A percentile compares a stretch with the other conserved stretches of the same genome.
Conservation (phyloP, 2,888 invertebrate species). For the Noctua pronuba region DNA sequence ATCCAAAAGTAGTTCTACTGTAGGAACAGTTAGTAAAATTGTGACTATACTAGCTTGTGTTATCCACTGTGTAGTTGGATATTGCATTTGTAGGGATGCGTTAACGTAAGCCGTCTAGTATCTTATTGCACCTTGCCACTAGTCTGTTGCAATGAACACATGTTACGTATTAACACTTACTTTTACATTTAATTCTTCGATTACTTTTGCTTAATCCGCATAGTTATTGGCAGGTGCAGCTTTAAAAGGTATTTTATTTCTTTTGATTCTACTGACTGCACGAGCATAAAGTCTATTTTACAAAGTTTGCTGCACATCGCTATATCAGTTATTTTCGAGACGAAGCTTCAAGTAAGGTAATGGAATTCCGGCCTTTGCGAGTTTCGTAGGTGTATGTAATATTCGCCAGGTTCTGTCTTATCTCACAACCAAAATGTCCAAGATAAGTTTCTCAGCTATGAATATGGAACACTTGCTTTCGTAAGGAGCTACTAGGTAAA, state of each 20-base stretch:
- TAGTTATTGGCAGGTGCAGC: not conserved
- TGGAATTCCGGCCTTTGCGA: conserved; percentile 16
- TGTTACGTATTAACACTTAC: conserved; percentile 20
- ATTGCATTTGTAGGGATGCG: conserved; percentile 74
- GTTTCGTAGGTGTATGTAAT: conserved; percentile 10
- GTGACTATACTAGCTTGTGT: conserved; percentile 39
- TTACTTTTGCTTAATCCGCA: conserved; percentile 27
- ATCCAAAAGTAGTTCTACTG: not conserved
- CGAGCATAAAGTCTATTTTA: not conserved
- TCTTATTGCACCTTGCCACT: conserved; percentile 64
- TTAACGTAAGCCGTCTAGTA: conserved; percentile 61
- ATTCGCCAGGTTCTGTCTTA: not conserved
- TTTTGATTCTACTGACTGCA: not conserved
- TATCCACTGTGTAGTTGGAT: conserved; percentile 47
- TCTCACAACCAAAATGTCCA: not conserved
- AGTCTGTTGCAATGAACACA: conserved; percentile 41
- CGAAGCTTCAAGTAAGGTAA: conserved; percentile 9
- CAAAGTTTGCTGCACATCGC: not conserved
- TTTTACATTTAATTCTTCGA: conserved; percentile 32
- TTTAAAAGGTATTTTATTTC: not conserved
- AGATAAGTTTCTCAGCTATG: not conserved
- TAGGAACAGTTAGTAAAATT: conserved; percentile 4
- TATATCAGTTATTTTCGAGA: conserved; percentile 8
- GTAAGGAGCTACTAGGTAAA: not conserved
- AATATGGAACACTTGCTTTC: conserved; percentile 12